Base-by-base conservation (phyloP, 2,797 vertebrate species). In the Aeoliscus strigatus region DNA sequence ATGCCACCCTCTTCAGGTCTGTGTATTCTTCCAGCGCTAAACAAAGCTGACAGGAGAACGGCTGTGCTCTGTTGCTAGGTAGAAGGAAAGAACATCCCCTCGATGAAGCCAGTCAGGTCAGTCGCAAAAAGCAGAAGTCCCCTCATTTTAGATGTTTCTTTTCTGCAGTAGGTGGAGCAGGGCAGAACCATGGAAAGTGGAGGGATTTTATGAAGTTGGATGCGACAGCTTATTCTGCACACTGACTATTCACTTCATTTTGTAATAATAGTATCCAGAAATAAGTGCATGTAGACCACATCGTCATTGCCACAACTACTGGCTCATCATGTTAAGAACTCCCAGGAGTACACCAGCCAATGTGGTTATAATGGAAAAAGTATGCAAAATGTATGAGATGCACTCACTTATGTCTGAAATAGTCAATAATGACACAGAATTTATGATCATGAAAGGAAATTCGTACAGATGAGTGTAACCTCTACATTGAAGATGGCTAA, bases 11-110 rank as follows among this genome's bases (percentile, higher is more conserved):
- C 6, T 3, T 21, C 4, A 33, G 42, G 10, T 13, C 3, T 29
- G 4, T 60, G 18, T 8, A 44, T 21, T 13, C 40, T 63, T 44
- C 41, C 46, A 25, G 62, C 50, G 33, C 11, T 40, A 32, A 57
- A 34, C 26, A 27, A 9, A 40, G 32, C 60, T 72, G 63, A 72
- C 61, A 60, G 52, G 64, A 51, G 36, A 55, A 12, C 52, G 54
- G 52, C 44, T 60, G 38, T 63, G 41, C 49, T 75, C 63, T 75
- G 79, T 84, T 81, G 79, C 81, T 75, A 69, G 70, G 69, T 79
- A 73, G 61, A 74, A 15, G 16, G 14, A 38, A 31, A 59, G 38
- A 49, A 24, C 49, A 21, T 21, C 27, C 2, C 11, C 8, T 5
- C 11, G n/a, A n/a, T n/a, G n/a, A n/a, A n/a, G n/a, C n/a, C n/a